Percentiles rank a stretch among this genome's conserved stretches.
These are phyloP conservation scores for Phengaris alcon DNA, from an alignment of 2,888 invertebrate genomes.

Conservation along the genomic window DNA sequence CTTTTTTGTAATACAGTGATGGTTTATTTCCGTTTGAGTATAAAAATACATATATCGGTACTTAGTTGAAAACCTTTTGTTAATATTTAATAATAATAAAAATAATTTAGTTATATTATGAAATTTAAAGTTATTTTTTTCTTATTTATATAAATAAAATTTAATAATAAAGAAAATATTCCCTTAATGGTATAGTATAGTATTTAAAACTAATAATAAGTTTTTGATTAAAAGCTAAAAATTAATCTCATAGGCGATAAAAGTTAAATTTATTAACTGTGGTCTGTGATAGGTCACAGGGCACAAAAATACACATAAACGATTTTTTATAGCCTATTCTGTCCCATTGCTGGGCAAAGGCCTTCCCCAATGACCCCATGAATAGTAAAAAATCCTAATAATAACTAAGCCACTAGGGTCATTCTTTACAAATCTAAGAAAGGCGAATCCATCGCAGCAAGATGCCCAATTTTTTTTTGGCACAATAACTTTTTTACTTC, in stretches of 20 bases:
- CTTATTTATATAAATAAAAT: no score
- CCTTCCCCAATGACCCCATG: conserved; percentile 3
- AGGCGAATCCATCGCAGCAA: conserved; percentile 16
- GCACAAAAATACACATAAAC: background rate
- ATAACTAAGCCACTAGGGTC: conserved; percentile 4
- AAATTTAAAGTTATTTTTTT: no score
- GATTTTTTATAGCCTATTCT: background rate
- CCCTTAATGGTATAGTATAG: no score
- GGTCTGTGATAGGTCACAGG: background rate
- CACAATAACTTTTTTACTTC: conserved; percentile 51
- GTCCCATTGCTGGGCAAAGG: conserved; percentile 1
- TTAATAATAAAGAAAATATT: no score
- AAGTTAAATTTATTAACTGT: background rate
- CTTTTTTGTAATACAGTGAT: conserved; percentile 47
- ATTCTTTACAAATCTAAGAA: conserved; percentile 12
- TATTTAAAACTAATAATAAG: no score
- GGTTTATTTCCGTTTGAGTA: conserved; percentile 63
- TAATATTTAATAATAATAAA: background rate
- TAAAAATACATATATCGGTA: background rate
- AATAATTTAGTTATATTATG: no score
- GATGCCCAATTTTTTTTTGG: conserved; percentile 13
- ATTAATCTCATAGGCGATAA: background rate
- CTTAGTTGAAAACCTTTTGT: background rate
- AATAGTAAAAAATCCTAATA: conserved; percentile 7
- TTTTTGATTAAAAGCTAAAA: background rate